phyloP scores from a whole-genome alignment of 2,888 invertebrate genomes.

The Drosophila aldrichi region DNA sequence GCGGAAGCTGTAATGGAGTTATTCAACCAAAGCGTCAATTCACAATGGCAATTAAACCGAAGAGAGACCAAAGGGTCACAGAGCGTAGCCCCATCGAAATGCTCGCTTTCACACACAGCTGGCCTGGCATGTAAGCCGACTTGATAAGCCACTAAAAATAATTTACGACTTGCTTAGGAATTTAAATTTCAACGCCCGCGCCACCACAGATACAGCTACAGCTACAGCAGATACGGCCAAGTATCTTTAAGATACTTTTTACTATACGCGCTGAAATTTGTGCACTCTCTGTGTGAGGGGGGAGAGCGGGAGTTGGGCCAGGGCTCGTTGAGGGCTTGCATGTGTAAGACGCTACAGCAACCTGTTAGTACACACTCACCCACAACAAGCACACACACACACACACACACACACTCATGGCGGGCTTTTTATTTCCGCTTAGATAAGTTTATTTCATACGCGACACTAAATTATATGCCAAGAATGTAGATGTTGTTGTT shows the following conservation, averaged over 20 bases:
- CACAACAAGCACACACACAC: constrained; percentile 30
- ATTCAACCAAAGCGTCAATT: constrained; percentile 64
- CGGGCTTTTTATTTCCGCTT: constrained; percentile 75
- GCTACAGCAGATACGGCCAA: constrained; percentile 50
- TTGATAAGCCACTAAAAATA: constrained; percentile 78
- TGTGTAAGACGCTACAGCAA: constrained; percentile 54
- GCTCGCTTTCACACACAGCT: constrained; percentile 56
- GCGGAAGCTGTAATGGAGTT: constrained; percentile 81
- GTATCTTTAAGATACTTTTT: constrained; percentile 51
- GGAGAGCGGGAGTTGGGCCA: background rate
- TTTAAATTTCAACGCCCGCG: constrained; percentile 76
- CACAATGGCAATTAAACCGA: constrained; percentile 67
- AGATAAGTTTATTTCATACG: constrained; percentile 82
- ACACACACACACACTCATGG: constrained; percentile 20
- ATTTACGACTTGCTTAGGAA: constrained; percentile 78
- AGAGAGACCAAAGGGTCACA: constrained; percentile 17
- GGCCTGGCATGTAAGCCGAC: constrained; percentile 39
- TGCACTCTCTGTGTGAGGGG: constrained; percentile 55
- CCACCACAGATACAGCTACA: constrained; percentile 36
- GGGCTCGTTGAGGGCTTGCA: constrained; percentile 43
- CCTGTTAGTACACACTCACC: constrained; percentile 60
- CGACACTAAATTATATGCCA: constrained; percentile 81
- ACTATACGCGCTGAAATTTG: constrained; percentile 61
- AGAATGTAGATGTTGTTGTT: constrained; percentile 61
- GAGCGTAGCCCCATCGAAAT: constrained; percentile 12